These are phyloP conservation scores for Scytalopus superciliaris DNA, from an alignment of 2,113 vertebrate genomes.

Conservation along the genomic window DNA sequence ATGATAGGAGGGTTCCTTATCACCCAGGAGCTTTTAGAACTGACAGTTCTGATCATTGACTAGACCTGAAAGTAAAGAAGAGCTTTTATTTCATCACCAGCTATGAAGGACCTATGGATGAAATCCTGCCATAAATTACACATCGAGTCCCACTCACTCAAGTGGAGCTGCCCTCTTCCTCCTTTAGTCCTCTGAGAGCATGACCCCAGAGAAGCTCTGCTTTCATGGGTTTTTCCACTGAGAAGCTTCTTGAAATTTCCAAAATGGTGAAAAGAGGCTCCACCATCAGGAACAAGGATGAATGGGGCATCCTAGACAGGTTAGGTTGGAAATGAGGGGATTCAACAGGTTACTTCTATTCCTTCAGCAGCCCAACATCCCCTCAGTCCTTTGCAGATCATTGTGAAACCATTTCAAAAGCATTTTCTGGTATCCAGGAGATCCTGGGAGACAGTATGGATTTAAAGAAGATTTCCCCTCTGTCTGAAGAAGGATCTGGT, in stretches of 20 bases:
- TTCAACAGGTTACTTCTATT: not conserved
- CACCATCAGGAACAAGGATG: not conserved
- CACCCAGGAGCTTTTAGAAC: not conserved
- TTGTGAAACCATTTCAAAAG: not conserved
- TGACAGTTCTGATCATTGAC: slow-evolving; percentile 16
- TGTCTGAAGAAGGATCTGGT: not conserved
- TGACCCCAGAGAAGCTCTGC: not conserved
- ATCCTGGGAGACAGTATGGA: not conserved
- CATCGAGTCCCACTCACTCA: not conserved
- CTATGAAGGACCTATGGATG: not conserved
- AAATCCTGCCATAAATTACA: not conserved
- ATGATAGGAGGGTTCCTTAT: not conserved
- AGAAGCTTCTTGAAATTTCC: not conserved
- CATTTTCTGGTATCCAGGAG: not conserved
- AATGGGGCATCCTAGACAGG: not conserved
- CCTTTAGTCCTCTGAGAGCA: not conserved
- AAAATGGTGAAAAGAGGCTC: not conserved
- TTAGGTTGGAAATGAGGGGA: not conserved
- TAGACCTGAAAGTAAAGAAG: not conserved
- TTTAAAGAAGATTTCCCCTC: not conserved
- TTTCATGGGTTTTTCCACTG: not conserved
- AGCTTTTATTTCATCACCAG: not conserved
- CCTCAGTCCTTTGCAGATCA: not conserved
- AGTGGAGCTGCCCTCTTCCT: not conserved
- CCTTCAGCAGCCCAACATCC: not conserved